Base-by-base conservation (phyloP, 2,113 vertebrate species). In the Sinocyclocheilus anophthalmus region DNA sequence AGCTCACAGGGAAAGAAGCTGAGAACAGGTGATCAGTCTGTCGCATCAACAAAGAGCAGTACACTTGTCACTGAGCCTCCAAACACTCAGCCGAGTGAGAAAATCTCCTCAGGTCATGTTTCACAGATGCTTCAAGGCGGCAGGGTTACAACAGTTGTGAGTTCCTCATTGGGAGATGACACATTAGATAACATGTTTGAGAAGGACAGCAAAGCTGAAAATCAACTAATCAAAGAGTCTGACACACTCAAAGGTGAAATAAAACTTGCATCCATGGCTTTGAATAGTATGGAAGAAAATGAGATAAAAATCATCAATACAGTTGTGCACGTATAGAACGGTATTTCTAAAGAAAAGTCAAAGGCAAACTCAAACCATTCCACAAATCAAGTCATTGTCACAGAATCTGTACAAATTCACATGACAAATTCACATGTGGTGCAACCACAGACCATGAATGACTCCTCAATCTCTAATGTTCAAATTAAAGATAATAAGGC, bases 121-220 rank as follows among this genome's bases (percentile, higher is more conserved):
- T 78, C 84, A 78, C 42, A 65, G 42, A 63, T 33, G 18, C 37
- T 30, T 10, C 83, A 33, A 50, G 24, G 72, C 2, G 59, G 18
- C 42, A 59, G 39, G 53, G 73, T 78, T 67, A 48, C 24, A 42
- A 76, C 37, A 77, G 84, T 18, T 53, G n/a, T 61, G 83, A 48
- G 42, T 37, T 65, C 84, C 61, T 85, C 42, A 33, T 16, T 65
- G 48, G 26, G 20, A 50, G 75, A 78, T 26, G 30, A 55, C 63
- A 72, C 12, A 39, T 37, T 39, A 83, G 55, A 48, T 13, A 72
- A 45, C 4, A 30, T 42, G 10, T 18, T 30, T 77, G 39, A 65
- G 42, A 53, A 85, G 42, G 39, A 85, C 18, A 16, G 13, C 42
- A 50, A 67, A 67, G 42, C 18, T 78, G 59, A 26, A 77, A 85